Base-by-base conservation (phyloP, 37 sponge, comb jelly and placozoan species). In the Eunapius fragilis region DNA sequence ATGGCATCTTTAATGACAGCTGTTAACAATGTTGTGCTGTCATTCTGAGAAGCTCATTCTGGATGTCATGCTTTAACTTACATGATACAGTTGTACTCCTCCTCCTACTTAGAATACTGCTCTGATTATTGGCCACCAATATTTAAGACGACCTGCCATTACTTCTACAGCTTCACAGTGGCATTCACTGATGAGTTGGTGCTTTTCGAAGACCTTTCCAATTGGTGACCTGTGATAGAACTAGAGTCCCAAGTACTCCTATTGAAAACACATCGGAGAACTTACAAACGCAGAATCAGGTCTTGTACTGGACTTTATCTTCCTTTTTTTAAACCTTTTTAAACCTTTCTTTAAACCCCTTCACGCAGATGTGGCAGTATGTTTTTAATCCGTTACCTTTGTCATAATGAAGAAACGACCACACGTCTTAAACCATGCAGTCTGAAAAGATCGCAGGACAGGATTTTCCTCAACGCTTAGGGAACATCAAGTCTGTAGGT, bases 381-480 rank as follows among this genome's bases (percentile, higher is more conserved):
- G 81, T 86, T 31, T n/a, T n/a, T n/a, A 70, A 25, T 58, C 87
- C 72, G 41, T 72, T 78, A 1, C 28, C 25, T 48, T 83, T 74
- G 67, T 84, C 34, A 33, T 90, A 91, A 69, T 91, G 91, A 7
- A 91, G 82, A 74, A 80, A 91, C n/a, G 23, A 25, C 86, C 87
- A 91, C n/a, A n/a, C 45, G 70, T 17, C 0, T 25, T 28, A 76
- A 80, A 91, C 91, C 91, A 89, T 0, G 67, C 31, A 72, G 37
- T 67, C 32, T 89, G 85, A 37, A 89, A 85, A 19, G 77, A 34
- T 41, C 82, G 76, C n/a, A 37, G 14, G 58, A 80, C 86, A 24
- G 69, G 34, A 30, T 58, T 84, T 36, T 78, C 79, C 74, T 72
- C 50, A n/a, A n/a, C n/a, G n/a, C n/a, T n/a, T n/a, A n/a, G n/a